These are phyloP conservation scores for Synergus itoensis DNA, from an alignment of 2,888 invertebrate species.

Conservation along the genomic window DNA sequence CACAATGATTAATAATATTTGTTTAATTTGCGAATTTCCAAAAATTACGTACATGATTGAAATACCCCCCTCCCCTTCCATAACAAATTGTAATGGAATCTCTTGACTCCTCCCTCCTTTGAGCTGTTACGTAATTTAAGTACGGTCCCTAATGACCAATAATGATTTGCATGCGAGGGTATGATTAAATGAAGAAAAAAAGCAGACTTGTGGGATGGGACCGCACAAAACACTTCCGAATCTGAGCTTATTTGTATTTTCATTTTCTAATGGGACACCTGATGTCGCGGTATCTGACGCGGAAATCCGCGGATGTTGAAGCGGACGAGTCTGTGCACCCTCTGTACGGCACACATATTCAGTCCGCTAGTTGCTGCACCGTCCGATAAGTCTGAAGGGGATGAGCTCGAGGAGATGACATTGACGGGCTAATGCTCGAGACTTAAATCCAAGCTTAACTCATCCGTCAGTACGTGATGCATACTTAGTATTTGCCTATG, in stretches of 20 bases:
- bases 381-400: constrained; percentile 78
- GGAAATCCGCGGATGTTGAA: constrained; percentile 69
- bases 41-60: no score
- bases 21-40: no score
- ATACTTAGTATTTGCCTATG: constrained; percentile 56
- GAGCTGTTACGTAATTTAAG: no score
- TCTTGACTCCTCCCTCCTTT: no score
- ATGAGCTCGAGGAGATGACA: constrained; percentile 75
- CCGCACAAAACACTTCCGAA: constrained; percentile 9
- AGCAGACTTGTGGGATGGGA: neutral
- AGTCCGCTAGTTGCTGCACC: constrained; percentile 73
- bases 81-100: no score
- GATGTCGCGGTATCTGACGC: constrained; percentile 67
- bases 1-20: no score
- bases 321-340: constrained; percentile 48
- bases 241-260: constrained; percentile 52
- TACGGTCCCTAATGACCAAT: no score
- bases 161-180: neutral
- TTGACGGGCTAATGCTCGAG: constrained; percentile 74
- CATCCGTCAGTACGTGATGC: constrained; percentile 76
- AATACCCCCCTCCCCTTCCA: no score
- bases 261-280: constrained; percentile 60
- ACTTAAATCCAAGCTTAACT: constrained; percentile 77
- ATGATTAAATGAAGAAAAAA: neutral
- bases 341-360: constrained; percentile 57